Base-by-base conservation (phyloP, 2,888 invertebrate species). In the Meliscaeva auricollis region DNA sequence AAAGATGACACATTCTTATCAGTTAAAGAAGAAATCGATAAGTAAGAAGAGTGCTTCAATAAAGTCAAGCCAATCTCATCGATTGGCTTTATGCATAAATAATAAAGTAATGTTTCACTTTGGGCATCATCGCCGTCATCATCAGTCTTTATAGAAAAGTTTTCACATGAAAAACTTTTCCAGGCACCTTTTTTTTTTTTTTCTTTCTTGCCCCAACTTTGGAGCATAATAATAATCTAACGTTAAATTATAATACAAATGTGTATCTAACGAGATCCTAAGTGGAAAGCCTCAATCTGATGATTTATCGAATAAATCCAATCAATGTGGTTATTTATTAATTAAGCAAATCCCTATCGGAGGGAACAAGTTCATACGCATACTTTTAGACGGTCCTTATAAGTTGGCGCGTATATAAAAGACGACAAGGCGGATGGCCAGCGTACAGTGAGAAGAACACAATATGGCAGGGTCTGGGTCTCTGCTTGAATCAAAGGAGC, bases 251-350 rank as follows among this genome's bases (percentile, higher is more conserved):
- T 26, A 26, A 26, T 26, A 26, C 26, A 26, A 26, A 26, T 26
- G 26, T 26, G 26, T 26, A 76, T 77, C 38, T 46, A 56, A 76
- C 60, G 48, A 77, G 60, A 38, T 77, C 46, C 52, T 58, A 54
- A 56, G 32, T 46, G 44, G 52, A 30, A 22, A 54, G 35, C 13
- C 17, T 38, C 50, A 79, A 77, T 77, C 72, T 52, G 77, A 68
- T 77, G 54, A 77, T 77, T 82, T 73, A 77, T 60, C 20, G 20
- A 20, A 20, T 56, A 74, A 78, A 83, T 83, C 83, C 78, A 78
- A 83, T 83, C 83, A 72, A 83, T 68, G 74, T 78, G 69, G 73
- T 83, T 83, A 83, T 83, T 83, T 73, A 83, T 83, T 78, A 78
- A 83, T 83, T 83, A 83, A 54, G 62, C 66, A 73, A 82, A 72